Conservation (phyloP, 1,140 invertebrate species). For the Zeugodacus cucurbitae region DNA sequence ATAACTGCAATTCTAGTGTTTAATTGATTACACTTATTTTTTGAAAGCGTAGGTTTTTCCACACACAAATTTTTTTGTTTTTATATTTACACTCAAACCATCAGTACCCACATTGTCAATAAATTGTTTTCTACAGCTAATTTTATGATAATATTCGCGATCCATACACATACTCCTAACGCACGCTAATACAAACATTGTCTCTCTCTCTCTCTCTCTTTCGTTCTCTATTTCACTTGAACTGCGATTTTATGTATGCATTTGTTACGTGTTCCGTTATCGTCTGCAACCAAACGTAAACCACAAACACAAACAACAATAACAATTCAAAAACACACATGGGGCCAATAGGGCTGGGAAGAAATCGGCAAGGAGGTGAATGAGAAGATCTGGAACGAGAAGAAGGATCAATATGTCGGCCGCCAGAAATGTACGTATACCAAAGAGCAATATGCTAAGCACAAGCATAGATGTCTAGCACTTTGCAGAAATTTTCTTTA, state of each 20-base stretch:
- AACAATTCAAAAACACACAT: background rate
- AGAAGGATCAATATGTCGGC: conserved; percentile 84
- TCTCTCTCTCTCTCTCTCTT: conserved; percentile 41
- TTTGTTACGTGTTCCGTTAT: conserved; percentile 43
- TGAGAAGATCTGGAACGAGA: conserved; percentile 89
- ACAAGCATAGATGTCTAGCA: background rate
- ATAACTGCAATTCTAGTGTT: background rate
- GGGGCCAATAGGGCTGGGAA: conserved; percentile 77
- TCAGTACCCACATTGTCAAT: background rate
- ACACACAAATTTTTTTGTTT: no score
- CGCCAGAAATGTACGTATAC: conserved; percentile 84
- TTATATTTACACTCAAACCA: background rate
- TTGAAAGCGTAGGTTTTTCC: background rate
- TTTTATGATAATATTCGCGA: background rate
- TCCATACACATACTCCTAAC: background rate
- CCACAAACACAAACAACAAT: background rate
- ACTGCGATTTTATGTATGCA: conserved; percentile 42
- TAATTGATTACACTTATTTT: background rate
- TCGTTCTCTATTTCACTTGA: conserved; percentile 33
- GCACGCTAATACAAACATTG: conserved; percentile 30
- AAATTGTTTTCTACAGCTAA: background rate
- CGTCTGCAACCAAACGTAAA: conserved; percentile 4
- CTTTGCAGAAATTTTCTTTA: background rate
- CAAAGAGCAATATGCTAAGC: background rate
- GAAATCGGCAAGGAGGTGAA: conserved; percentile 81